Percentiles rank a stretch among this genome's conserved stretches.
These are phyloP conservation scores for Propithecus deckenii DNA, from an alignment of 2,797 vertebrate species.

Conservation along the genomic window DNA sequence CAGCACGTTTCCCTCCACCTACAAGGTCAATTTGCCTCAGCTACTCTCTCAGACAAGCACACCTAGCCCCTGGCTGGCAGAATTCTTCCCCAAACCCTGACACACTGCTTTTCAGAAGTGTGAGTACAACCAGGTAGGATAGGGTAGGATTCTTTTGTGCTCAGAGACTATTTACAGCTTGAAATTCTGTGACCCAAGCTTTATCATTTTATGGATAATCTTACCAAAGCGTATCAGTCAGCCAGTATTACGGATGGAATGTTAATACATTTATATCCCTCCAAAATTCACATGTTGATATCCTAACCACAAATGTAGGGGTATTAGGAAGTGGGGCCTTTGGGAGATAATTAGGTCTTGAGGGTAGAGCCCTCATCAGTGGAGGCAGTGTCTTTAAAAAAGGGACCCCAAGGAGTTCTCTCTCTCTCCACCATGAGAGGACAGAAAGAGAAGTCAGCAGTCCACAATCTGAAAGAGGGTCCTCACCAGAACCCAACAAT, in stretches of 20 bases:
- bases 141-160: neutral
- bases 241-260: neutral
- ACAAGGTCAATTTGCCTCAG: neutral
- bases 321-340: neutral
- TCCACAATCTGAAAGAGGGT: neutral
- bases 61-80: neutral
- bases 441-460: neutral
- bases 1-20: neutral
- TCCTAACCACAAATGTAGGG: too few species aligned
- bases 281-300: neutral
- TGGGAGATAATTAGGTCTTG: neutral
- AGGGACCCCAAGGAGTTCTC: neutral
- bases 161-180: neutral
- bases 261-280: neutral
- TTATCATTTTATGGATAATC: neutral
- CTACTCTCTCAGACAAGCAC: neutral
- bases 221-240: neutral
- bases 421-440: neutral
- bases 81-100: neutral
- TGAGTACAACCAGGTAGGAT: neutral
- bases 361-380: neutral
- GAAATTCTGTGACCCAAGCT: neutral
- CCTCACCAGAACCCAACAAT: neutral
- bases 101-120: neutral
- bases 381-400: too few species aligned